Percentiles rank a stretch among this genome's conserved stretches.
Conservation (phyloP, 1,140 invertebrate genomes). For the Sinonovacula constricta region DNA sequence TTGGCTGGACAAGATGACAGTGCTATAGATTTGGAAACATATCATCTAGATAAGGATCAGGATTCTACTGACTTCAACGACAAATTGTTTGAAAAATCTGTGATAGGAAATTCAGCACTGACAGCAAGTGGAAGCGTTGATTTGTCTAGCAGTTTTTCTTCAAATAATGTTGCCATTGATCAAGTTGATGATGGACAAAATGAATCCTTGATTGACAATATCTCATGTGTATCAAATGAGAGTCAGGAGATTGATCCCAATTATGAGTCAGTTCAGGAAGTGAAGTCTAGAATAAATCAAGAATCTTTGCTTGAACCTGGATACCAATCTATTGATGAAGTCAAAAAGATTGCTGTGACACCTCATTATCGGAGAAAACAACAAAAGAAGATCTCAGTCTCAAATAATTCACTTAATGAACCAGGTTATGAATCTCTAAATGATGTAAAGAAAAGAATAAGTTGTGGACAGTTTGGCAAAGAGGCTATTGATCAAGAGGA, state of each 20-base stretch:
- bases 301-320: slow-evolving; percentile 1
- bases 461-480: neutral
- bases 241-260: slow-evolving; percentile 34
- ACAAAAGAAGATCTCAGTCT: slow-evolving; percentile 28
- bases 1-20: slow-evolving; percentile 21
- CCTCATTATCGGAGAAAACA: slow-evolving; percentile 23
- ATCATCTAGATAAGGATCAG: neutral
- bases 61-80: neutral
- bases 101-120: neutral
- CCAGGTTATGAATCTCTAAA: slow-evolving; percentile 41
- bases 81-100: neutral
- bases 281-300: slow-evolving; percentile 1
- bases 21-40: slow-evolving; percentile 46
- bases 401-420: slow-evolving; percentile 44
- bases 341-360: slow-evolving; percentile 1
- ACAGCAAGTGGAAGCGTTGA: neutral
- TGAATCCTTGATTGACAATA: neutral
- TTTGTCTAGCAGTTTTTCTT: neutral
- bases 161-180: too few relatives aligned
- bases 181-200: too few relatives aligned
- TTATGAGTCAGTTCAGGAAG: slow-evolving; percentile 43
- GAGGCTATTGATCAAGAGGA: neutral
- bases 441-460: slow-evolving; percentile 41
- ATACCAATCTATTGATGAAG: slow-evolving; percentile 32
- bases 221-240: neutral